A percentile compares a stretch with the other conserved stretches of the same genome.
Conservation (phyloP, 2,888 invertebrate species). For the Andricus curvator region DNA sequence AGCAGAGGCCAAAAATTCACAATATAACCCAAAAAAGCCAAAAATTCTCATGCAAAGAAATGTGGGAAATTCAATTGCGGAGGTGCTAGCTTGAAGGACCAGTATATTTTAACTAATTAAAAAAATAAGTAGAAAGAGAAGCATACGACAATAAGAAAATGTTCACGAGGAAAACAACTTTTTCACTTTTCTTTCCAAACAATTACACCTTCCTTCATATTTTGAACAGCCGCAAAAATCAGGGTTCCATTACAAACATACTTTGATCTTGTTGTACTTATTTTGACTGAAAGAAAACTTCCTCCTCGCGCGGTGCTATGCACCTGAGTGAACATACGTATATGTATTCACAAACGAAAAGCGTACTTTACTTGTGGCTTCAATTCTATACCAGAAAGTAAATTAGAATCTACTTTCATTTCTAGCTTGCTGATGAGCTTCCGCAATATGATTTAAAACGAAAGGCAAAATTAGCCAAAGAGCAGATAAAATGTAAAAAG, state of each 20-base stretch:
- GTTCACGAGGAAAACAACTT: not conserved
- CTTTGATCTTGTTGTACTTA: conserved; percentile 26
- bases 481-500: not conserved
- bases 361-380: conserved; percentile 4
- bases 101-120: not conserved
- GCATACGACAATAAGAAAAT: not conserved
- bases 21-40: too few relatives aligned
- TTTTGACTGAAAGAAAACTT: conserved; percentile 5
- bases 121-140: not conserved
- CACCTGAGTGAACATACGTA: not conserved
- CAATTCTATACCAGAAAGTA: conserved; percentile 23
- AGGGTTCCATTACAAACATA: conserved; percentile 15
- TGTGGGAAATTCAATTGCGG: too few relatives aligned
- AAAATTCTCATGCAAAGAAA: too few relatives aligned
- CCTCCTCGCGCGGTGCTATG: conserved; percentile 16
- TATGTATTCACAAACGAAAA: conserved; percentile 8
- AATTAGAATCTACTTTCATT: conserved; percentile 15
- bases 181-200: not conserved
- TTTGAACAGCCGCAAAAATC: not conserved
- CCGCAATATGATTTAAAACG: not conserved
- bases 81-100: too few relatives aligned
- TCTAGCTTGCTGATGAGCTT: not conserved
- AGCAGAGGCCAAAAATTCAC: too few relatives aligned
- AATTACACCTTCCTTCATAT: conserved; percentile 15
- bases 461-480: not conserved